phyloP scores from a whole-genome alignment of 2,888 invertebrate genomes.

The Drosophila putrida region DNA sequence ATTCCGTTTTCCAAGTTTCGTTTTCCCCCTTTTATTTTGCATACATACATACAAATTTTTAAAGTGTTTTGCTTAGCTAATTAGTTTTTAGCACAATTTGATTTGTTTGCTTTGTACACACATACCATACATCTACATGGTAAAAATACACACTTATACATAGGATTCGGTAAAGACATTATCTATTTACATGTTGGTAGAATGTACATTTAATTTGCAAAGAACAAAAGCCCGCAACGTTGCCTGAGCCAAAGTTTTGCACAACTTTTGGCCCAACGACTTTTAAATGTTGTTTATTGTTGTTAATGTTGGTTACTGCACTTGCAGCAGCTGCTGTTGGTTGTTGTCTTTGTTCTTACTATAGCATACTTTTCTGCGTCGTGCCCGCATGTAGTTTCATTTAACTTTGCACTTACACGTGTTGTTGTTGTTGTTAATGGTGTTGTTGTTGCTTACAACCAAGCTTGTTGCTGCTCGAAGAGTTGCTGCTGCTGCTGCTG shows the following conservation, averaged over 20 bases:
- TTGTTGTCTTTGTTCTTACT: conserved; percentile 14
- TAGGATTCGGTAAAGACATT: conserved; percentile 51
- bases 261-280: conserved; percentile 66
- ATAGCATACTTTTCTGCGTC: conserved; percentile 61
- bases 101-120: conserved; percentile 39
- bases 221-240: conserved; percentile 59
- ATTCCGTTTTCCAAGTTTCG: conserved; percentile 28
- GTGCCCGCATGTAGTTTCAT: conserved; percentile 69
- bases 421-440: conserved; percentile 30
- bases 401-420: conserved; percentile 74
- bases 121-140: conserved; percentile 12
- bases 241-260: conserved; percentile 41
- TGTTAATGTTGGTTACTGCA: conserved; percentile 49
- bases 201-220: conserved; percentile 77
- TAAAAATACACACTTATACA: conserved; percentile 6
- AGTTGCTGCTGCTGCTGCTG: conserved; percentile 48
- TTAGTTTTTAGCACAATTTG: conserved; percentile 63
- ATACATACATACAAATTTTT: conserved; percentile 23
- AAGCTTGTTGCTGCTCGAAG: conserved; percentile 64
- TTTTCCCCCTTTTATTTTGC: conserved; percentile 18
- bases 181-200: conserved; percentile 74
- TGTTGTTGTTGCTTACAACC: conserved; percentile 61
- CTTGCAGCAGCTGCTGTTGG: conserved; percentile 22
- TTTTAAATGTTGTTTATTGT: conserved; percentile 78
- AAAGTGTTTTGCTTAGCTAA: conserved; percentile 64